Percentiles rank a stretch among this genome's conserved stretches.
Conservation (phyloP, 2,797 vertebrate species). For the Xyrichtys novacula region DNA sequence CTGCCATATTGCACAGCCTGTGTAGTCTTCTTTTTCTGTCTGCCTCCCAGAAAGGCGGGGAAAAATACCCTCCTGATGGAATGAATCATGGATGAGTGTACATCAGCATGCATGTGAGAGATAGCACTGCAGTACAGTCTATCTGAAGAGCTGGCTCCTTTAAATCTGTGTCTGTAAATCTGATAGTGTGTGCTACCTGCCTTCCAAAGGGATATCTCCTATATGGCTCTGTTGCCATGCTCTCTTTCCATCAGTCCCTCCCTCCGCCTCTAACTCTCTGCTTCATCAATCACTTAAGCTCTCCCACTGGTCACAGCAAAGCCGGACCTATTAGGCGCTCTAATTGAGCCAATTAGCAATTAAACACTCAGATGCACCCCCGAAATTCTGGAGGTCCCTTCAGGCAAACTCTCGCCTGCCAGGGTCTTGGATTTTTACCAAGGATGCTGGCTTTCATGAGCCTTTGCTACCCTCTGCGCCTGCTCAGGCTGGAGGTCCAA, state of each 20-base stretch:
- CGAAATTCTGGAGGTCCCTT: constrained; percentile 66
- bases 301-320: constrained; percentile 59
- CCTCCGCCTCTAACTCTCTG: constrained; percentile 30
- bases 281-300: constrained; percentile 74
- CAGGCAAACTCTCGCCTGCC: constrained; percentile 42
- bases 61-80: constrained; percentile 45
- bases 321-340: constrained; percentile 73
- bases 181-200: constrained; percentile 10
- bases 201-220: neutral
- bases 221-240: constrained; percentile 25
- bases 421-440: constrained; percentile 44
- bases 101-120: neutral
- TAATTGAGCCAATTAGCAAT: constrained; percentile 84
- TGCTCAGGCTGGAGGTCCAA: constrained; percentile 8
- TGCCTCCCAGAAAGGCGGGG: constrained; percentile 11
- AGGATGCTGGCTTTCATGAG: constrained; percentile 14
- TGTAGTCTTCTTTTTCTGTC: constrained; percentile 7
- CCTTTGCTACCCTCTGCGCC: constrained; percentile 6
- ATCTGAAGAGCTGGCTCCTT: constrained; percentile 13
- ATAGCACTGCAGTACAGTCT: neutral
- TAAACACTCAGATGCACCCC: constrained; percentile 75
- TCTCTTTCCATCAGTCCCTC: constrained; percentile 2
- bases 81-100: constrained; percentile 60
- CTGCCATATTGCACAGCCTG: constrained; percentile 26
- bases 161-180: constrained; percentile 16